Evolutionary conservation across 2,113 vertebrate genomes (phyloP), one percentile per base, ranked within the genome.

Genomic region (Emydocephalus ijimae): DNA sequence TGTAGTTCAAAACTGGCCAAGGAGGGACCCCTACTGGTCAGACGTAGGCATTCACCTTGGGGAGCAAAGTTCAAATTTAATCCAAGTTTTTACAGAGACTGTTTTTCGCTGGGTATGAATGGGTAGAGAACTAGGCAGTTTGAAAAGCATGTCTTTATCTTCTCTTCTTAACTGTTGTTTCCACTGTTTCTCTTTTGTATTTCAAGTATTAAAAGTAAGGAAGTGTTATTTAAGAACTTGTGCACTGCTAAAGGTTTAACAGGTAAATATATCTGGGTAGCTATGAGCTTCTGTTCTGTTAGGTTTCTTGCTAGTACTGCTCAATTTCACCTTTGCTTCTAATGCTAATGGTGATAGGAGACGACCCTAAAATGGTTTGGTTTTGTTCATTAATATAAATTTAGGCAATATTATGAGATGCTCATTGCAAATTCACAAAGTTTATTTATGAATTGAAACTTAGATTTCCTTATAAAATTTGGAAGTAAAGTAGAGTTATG

Each of bases 1-100:
- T 14, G 3, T 45, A 87, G 88, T 88, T 86, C 94, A 95, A 95
- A 95, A 93, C 91, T 94, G 92, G 93, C 95, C 94, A 88, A 93
- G 94, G 92, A 93, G 94, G 95, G 94, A 95, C 95, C 95, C 94
- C 95, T 95, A 90, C 29, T 85, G 95, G 95, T 93, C 88, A 94
- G 93, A 93, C 39, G 29, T 34, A 56, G 88, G 88, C 54, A 89
- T 92, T 59, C 92, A 89, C 69, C 45, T 56, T 61, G 52, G 91
- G 74, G 89, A 89, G 55, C 69, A 87, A 93, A 93, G 90, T 89
- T 89, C 87, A 91, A 64, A 88, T 54, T 86, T 20, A 50, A 89
- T 87, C 93, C 18, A 85, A 89, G 55, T 85, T 87, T 61, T 87
- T 87, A 88, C 29, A 45, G 59, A 55, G 56, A 50, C 24, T 52